Conservation (phyloP, 64 coral and sea anemone species). For the Pocillopora verrucosa region DNA sequence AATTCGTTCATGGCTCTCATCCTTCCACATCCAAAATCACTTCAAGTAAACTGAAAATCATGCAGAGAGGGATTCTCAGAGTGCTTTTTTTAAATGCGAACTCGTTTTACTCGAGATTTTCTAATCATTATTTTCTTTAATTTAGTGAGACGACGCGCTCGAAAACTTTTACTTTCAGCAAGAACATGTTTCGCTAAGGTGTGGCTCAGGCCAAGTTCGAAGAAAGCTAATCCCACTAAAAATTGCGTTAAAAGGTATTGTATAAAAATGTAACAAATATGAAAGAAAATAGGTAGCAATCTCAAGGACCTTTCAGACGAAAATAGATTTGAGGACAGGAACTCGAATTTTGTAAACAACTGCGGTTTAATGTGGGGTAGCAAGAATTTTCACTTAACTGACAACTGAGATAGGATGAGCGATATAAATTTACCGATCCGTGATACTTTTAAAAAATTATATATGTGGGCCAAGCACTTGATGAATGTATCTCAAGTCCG, state of each 20-base stretch:
- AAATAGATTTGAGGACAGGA: not conserved
- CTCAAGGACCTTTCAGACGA: constrained; percentile 7
- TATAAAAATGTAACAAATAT: constrained; percentile 47
- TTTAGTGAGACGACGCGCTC: not conserved
- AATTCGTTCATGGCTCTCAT: not conserved
- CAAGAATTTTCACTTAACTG: not conserved
- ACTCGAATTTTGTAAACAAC: constrained; percentile 37
- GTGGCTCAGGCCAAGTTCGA: not conserved
- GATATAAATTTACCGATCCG: not conserved
- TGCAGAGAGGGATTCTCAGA: not conserved
- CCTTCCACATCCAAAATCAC: not conserved
- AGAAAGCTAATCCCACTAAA: not conserved
- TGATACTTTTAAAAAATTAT: too few species aligned
- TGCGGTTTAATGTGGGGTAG: not conserved
- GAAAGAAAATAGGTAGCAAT: constrained; percentile 23
- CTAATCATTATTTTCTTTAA: not conserved
- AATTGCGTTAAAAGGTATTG: not conserved
- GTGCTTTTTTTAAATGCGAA: not conserved
- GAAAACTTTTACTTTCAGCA: not conserved
- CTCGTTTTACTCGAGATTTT: not conserved
- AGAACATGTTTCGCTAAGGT: not conserved
- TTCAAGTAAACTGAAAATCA: not conserved
- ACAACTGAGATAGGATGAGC: not conserved
- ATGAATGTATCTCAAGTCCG: too few species aligned
- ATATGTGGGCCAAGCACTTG: too few species aligned